Conservation (phyloP, 2,113 vertebrate genomes). For the Beaufortia kweichowensis region DNA sequence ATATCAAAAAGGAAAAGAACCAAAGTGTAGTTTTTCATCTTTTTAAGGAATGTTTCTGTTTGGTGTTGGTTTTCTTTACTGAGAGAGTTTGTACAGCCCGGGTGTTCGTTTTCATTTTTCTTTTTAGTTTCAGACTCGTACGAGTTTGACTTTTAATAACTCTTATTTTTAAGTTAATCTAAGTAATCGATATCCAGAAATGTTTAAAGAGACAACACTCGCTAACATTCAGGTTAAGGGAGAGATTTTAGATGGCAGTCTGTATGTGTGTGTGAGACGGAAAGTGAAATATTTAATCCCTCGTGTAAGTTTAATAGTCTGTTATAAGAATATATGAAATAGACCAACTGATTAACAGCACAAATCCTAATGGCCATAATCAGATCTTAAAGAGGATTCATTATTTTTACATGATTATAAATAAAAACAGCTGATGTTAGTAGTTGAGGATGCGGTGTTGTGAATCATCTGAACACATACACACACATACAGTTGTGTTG, state of each 20-base stretch:
- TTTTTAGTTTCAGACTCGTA: slow-evolving; percentile 59
- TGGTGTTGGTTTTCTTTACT: slow-evolving; percentile 36
- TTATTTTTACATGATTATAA: neutral
- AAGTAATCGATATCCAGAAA: slow-evolving; percentile 44
- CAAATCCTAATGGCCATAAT: neutral
- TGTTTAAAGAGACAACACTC: slow-evolving; percentile 55
- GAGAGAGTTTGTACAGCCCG: slow-evolving; percentile 27
- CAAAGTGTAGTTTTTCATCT: slow-evolving; percentile 82
- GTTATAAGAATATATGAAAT: too few relatives aligned
- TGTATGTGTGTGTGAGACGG: slow-evolving; percentile 60
- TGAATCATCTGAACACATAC: slow-evolving; percentile 16
- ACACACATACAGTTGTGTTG: neutral
- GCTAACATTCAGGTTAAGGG: slow-evolving; percentile 32
- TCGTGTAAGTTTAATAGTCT: slow-evolving; percentile 27
- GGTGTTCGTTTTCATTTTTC: slow-evolving; percentile 57
- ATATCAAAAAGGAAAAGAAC: slow-evolving; percentile 78
- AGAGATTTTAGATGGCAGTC: slow-evolving; percentile 39
- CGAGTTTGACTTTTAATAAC: slow-evolving; percentile 44
- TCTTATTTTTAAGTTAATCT: slow-evolving; percentile 55
- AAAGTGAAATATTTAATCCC: slow-evolving; percentile 53
- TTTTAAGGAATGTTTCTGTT: slow-evolving; percentile 61
- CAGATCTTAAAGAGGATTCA: neutral
- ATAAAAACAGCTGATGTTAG: slow-evolving; percentile 12
- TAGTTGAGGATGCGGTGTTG: neutral
- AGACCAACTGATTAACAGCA: neutral